Conservation (phyloP, 2,888 invertebrate genomes). For the Cetonia aurata region DNA sequence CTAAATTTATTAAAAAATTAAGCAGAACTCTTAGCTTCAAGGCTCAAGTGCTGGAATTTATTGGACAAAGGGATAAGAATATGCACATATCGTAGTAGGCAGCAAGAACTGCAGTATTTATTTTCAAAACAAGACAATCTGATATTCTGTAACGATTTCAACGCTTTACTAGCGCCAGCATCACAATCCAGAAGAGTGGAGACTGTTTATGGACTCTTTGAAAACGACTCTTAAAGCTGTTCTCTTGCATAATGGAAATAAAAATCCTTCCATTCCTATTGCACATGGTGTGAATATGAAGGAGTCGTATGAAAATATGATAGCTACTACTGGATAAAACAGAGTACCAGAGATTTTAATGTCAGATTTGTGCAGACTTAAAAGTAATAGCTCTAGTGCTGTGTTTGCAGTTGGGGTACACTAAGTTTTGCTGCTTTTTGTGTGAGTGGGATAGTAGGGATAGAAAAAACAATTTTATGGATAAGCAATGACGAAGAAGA, state of each 20-base stretch:
- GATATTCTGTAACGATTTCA: constrained; percentile 4
- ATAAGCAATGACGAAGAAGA: not conserved
- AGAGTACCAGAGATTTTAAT: too few species aligned
- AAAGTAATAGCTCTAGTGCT: too few species aligned
- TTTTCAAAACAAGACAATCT: too few species aligned
- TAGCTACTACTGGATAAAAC: constrained; percentile 8
- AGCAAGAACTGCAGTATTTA: constrained; percentile 11
- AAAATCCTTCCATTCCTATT: too few species aligned
- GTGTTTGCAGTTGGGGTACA: constrained; percentile 1
- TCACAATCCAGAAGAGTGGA: constrained; percentile 16
- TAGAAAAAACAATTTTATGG: not conserved
- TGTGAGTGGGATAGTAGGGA: too few species aligned
- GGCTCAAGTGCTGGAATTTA: too few species aligned
- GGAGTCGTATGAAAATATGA: not conserved
- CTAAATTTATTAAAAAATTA: too few species aligned
- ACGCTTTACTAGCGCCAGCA: not conserved
- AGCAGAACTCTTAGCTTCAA: too few species aligned
- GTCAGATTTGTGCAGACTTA: too few species aligned
- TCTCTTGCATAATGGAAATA: constrained; percentile 6
- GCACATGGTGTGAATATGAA: not conserved
- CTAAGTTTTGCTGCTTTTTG: too few species aligned
- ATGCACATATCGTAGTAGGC: too few species aligned
- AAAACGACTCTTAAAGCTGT: constrained; percentile 20
- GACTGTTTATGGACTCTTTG: not conserved
- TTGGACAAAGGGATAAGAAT: too few species aligned